Conservation (phyloP, 2,888 invertebrate species). For the Scotopteryx bipunctaria region DNA sequence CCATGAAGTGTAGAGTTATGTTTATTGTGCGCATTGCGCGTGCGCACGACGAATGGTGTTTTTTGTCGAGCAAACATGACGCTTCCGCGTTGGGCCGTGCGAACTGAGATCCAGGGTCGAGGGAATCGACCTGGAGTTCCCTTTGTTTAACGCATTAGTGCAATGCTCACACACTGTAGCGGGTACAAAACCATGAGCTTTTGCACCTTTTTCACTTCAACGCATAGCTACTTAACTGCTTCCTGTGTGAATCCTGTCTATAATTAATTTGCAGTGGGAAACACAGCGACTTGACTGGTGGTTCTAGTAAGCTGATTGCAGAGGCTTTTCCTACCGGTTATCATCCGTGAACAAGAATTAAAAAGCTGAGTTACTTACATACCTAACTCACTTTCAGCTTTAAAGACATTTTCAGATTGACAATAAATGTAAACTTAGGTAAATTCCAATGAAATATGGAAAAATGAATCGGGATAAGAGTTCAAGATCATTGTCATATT, state of each 20-base stretch:
- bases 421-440: too few relatives aligned
- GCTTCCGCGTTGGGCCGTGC: slow-evolving; percentile 74
- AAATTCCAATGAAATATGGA: too few relatives aligned
- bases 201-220: slow-evolving; percentile 29
- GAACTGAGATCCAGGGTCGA: slow-evolving; percentile 63
- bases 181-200: slow-evolving; percentile 35
- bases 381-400: too few relatives aligned
- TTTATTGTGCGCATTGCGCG: slow-evolving; percentile 54
- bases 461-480: too few relatives aligned
- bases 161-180: slow-evolving; percentile 48
- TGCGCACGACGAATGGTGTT: slow-evolving; percentile 53
- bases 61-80: slow-evolving; percentile 67
- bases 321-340: too few relatives aligned
- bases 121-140: slow-evolving; percentile 67
- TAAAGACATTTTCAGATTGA: too few relatives aligned
- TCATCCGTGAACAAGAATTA: too few relatives aligned
- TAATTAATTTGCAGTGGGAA: neutral
- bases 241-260: slow-evolving; percentile 18
- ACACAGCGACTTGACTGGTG: neutral
- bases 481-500: too few relatives aligned
- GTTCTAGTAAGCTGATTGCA: neutral
- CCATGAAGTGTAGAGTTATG: slow-evolving; percentile 52
- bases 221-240: slow-evolving; percentile 10
- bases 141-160: slow-evolving; percentile 67
- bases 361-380: too few relatives aligned